phyloP scores from a whole-genome alignment of 2,113 vertebrate species.

The Leuciscus idus region DNA sequence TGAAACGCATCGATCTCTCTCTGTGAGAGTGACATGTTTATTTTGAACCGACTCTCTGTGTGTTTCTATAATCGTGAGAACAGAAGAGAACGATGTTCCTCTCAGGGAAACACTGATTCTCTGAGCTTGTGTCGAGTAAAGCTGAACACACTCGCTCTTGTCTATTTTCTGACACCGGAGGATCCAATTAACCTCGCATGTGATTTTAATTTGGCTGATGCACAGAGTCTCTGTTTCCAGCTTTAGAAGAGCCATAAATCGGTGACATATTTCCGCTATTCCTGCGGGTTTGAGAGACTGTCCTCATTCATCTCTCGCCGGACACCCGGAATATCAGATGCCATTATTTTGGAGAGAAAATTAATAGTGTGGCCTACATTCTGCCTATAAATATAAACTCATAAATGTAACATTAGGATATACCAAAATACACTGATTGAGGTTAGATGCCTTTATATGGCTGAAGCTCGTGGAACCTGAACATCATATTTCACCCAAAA shows the following conservation, averaged over 20 bases:
- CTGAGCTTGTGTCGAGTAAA: not conserved
- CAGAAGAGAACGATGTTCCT: not conserved
- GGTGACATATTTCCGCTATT: conserved; percentile 65
- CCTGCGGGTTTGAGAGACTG: conserved; percentile 60
- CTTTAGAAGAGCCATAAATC: conserved; percentile 62
- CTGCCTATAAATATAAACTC: not conserved
- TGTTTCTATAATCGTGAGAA: not conserved
- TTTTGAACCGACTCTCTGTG: not conserved
- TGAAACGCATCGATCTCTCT: no score
- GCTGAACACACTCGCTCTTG: not conserved
- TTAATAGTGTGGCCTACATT: conserved; percentile 17
- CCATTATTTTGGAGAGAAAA: conserved; percentile 70
- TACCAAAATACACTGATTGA: not conserved
- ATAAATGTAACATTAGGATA: not conserved
- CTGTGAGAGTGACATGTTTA: no score
- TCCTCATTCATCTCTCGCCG: conserved; percentile 72
- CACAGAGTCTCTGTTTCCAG: conserved; percentile 57
- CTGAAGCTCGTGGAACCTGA: not conserved
- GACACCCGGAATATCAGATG: conserved; percentile 64
- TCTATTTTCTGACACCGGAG: conserved; percentile 49
- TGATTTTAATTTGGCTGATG: conserved; percentile 59
- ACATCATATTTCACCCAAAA: not conserved
- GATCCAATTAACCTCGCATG: conserved; percentile 58
- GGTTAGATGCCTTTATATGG: not conserved
- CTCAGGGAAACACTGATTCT: not conserved